phyloP scores from a whole-genome alignment of 1,140 invertebrate species.

The Oreohelix idahoensis region DNA sequence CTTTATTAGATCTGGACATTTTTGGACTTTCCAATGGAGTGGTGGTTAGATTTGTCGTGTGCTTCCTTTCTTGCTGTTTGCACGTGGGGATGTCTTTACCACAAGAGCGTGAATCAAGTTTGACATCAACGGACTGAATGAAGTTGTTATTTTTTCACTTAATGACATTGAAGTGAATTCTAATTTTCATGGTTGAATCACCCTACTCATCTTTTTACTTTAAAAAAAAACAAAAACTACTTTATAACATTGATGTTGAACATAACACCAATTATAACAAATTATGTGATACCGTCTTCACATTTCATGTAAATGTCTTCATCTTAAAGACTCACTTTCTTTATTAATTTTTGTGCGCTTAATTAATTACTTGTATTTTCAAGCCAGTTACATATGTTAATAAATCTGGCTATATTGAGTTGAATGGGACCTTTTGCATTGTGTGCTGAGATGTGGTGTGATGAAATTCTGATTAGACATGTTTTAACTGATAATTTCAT shows the following conservation, averaged over 20 bases:
- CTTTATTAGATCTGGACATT: too few relatives aligned
- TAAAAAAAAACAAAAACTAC: too few relatives aligned
- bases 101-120: too few relatives aligned
- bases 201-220: neutral
- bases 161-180: neutral
- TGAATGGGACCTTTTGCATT: neutral
- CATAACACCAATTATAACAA: neutral
- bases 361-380: neutral
- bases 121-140: too few relatives aligned
- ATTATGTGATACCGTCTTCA: neutral
- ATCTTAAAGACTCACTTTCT: neutral
- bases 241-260: too few relatives aligned
- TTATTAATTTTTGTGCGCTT: neutral
- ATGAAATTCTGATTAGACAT: neutral
- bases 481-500: neutral
- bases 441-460: neutral
- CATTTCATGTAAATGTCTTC: neutral
- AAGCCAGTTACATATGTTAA: slow-evolving; percentile 15
- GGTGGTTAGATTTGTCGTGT: too few relatives aligned
- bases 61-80: too few relatives aligned
- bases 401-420: slow-evolving; percentile 15
- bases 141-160: too few relatives aligned
- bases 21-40: too few relatives aligned
- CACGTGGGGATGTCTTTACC: too few relatives aligned
- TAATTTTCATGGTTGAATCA: neutral